phyloP scores from a whole-genome alignment of 2,888 invertebrate species.

The Hyppa rectilinea region DNA sequence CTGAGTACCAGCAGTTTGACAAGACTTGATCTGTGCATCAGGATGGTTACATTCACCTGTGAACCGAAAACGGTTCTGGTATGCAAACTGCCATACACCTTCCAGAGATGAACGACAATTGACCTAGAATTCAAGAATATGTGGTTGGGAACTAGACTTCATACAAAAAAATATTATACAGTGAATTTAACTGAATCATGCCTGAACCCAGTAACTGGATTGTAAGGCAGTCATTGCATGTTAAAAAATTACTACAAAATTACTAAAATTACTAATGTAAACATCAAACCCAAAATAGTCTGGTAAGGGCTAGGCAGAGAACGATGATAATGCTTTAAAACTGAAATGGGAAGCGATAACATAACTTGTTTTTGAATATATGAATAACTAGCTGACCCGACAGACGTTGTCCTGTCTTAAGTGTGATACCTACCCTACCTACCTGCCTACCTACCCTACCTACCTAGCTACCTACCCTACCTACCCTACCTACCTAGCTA shows the following conservation, averaged over 20 bases:
- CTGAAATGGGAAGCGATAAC: neutral
- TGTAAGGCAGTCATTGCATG: neutral
- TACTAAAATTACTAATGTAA: no score
- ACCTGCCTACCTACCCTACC: no score
- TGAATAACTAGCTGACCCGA: no score
- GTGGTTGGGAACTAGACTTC: neutral
- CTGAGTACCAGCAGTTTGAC: conserved; percentile 98
- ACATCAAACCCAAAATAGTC: neutral
- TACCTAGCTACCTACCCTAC: no score
- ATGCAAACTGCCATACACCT: conserved; percentile 99
- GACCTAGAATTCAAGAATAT: conserved; percentile 83
- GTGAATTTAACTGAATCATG: neutral
- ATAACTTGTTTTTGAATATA: no score
- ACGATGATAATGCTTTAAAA: neutral
- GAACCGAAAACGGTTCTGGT: conserved; percentile 97
- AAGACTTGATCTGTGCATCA: conserved; percentile 97
- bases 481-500: no score
- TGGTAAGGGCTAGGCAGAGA: neutral
- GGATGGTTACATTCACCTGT: conserved; percentile 97
- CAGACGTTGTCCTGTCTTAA: no score
- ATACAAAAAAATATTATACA: neutral
- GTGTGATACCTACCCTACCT: no score
- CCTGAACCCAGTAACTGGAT: neutral
- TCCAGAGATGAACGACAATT: conserved; percentile 98
- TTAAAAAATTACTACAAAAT: no score